Conservation (phyloP, 2,888 invertebrate genomes). For the Leptothorax acervorum region DNA sequence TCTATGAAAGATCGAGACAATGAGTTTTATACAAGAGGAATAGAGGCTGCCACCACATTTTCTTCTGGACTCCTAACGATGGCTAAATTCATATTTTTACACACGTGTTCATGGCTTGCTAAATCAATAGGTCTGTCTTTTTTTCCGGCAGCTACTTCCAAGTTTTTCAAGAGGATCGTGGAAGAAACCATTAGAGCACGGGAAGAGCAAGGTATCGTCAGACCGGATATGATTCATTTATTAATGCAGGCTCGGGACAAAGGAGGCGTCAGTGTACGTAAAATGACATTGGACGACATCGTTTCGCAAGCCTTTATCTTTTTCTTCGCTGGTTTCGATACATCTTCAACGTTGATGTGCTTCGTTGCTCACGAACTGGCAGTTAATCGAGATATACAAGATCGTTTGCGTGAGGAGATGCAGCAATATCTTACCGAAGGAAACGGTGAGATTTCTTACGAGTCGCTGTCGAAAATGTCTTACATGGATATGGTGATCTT, state of each 20-base stretch:
- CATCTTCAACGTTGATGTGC: constrained; percentile 77
- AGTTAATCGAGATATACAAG: not conserved
- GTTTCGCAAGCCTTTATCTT: constrained; percentile 65
- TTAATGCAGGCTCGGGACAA: constrained; percentile 85
- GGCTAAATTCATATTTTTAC: not conserved
- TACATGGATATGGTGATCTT: too few relatives aligned
- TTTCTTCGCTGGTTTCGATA: constrained; percentile 81
- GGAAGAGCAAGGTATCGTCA: not conserved
- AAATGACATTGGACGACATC: not conserved
- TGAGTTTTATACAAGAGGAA: not conserved
- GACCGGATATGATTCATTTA: constrained; percentile 70
- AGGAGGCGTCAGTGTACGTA: constrained; percentile 37
- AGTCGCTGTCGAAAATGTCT: too few relatives aligned
- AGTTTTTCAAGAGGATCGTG: not conserved
- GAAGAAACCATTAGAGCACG: not conserved
- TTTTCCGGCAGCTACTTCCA: not conserved
- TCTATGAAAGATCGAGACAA: not conserved
- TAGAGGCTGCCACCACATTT: not conserved
- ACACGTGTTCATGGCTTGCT: not conserved
- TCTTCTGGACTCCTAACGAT: not conserved
- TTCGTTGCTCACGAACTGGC: too few relatives aligned
- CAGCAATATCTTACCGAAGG: too few relatives aligned
- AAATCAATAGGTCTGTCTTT: not conserved
- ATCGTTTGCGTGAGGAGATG: not conserved
- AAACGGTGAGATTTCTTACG: too few relatives aligned